Conservation (phyloP, 2,888 invertebrate species). For the Philhelius pedissequus region DNA sequence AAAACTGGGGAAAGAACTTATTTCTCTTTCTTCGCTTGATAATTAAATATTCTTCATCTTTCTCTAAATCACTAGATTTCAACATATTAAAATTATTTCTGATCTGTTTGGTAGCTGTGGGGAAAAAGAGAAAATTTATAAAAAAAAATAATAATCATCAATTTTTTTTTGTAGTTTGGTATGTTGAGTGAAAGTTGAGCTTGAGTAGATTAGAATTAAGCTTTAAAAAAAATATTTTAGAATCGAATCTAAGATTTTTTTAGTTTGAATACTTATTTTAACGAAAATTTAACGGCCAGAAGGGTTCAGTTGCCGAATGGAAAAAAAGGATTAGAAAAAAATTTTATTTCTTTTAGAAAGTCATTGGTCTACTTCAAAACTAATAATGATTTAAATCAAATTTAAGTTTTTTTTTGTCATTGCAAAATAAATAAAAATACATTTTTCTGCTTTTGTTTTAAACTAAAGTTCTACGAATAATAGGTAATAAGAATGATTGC, state of each 20-base stretch:
- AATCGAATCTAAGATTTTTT: neutral
- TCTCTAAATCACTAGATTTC: conserved; percentile 67
- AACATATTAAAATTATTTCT: conserved; percentile 67
- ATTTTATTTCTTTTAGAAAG: conserved; percentile 24
- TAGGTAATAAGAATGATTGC: conserved; percentile 66
- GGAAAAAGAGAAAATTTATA: conserved; percentile 65
- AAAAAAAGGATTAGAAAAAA: conserved; percentile 4
- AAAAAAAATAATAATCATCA: conserved; percentile 66
- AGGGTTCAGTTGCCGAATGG: neutral
- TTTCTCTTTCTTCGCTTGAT: conserved; percentile 68
- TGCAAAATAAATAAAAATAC: conserved; percentile 19
- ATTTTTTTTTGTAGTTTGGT: conserved; percentile 44
- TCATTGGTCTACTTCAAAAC: conserved; percentile 35
- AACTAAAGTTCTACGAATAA: conserved; percentile 64
- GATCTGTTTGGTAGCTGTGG: conserved; percentile 69
- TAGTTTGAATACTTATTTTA: conserved; percentile 10
- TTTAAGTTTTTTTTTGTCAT: conserved; percentile 15
- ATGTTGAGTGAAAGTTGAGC: conserved; percentile 49
- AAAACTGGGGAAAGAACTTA: conserved; percentile 55
- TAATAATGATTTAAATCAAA: conserved; percentile 33
- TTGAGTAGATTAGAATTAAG: conserved; percentile 43
- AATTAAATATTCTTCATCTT: conserved; percentile 67
- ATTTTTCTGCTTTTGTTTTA: conserved; percentile 33
- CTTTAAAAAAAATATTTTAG: neutral
- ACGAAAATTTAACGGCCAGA: neutral